Percentiles rank a stretch among this genome's conserved stretches.
These are phyloP conservation scores for Stenodema calcarata DNA, from an alignment of 2,888 invertebrate species.

Conservation along the genomic window DNA sequence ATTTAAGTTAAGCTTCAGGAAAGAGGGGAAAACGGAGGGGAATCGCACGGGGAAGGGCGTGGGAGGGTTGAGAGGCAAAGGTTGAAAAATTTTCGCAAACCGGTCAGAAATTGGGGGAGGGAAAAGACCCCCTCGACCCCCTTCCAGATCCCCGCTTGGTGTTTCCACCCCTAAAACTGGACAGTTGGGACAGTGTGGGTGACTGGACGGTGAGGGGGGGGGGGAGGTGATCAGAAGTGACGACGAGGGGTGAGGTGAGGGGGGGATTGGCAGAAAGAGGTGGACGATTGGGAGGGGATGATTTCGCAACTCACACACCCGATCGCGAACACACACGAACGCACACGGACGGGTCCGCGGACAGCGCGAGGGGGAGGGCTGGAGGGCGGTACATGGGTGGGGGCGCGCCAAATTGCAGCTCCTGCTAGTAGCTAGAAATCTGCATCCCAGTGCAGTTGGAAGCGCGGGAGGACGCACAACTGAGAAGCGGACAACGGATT, in stretches of 20 bases:
- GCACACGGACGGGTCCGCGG: neutral
- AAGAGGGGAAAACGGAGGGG: slow-evolving; percentile 2
- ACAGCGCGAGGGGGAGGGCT: slow-evolving; percentile 15
- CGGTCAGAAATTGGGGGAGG: slow-evolving; percentile 46
- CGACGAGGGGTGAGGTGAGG: slow-evolving; percentile 1
- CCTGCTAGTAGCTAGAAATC: slow-evolving; percentile 55
- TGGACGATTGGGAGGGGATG: slow-evolving; percentile 44
- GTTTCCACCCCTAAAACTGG: neutral
- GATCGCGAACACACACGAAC: neutral
- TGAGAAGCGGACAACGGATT: slow-evolving; percentile 48
- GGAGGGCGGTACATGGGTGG: slow-evolving; percentile 45
- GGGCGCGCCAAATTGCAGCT: slow-evolving; percentile 54
- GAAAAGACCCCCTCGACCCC: neutral
- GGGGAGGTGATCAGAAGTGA: neutral
- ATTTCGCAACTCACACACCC: slow-evolving; percentile 44
- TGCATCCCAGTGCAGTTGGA: slow-evolving; percentile 55
- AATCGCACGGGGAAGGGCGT: neutral
- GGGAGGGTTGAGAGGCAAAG: slow-evolving; percentile 12
- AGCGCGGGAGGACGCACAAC: slow-evolving; percentile 47
- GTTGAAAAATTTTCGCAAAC: slow-evolving; percentile 48
- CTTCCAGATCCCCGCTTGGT: neutral
- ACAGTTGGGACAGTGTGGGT: slow-evolving; percentile 17
- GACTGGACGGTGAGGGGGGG: neutral
- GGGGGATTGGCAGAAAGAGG: slow-evolving; percentile 18
- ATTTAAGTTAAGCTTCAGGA: slow-evolving; percentile 52